Evolutionary conservation across 2,113 vertebrate species (phyloP).

Genomic region (Alouatta palliata): DNA sequence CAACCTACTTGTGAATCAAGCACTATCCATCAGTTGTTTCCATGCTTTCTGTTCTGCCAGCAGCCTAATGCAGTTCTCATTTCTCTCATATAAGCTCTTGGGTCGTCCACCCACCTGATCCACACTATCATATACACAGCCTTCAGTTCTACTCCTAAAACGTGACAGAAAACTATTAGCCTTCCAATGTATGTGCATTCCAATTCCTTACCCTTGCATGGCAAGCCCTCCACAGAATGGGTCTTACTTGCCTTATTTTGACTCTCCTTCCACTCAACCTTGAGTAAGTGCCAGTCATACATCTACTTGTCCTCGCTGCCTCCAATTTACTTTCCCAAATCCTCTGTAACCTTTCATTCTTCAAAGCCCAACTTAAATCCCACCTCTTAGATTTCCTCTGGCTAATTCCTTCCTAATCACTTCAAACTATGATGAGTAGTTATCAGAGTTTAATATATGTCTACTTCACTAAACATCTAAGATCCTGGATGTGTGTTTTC

Average conservation of each 20-base stretch:
- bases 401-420: background rate
- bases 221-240: background rate
- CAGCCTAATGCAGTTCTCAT: background rate
- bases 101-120: background rate
- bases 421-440: background rate
- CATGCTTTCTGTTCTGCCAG: background rate
- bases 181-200: accelerated
- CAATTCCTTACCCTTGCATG: background rate
- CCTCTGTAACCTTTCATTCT: background rate
- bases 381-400: background rate
- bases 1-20: background rate
- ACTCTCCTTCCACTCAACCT: background rate
- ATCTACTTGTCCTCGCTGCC: background rate
- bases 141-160: background rate
- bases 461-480: background rate
- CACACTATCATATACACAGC: background rate
- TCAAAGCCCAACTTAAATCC: background rate
- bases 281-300: background rate
- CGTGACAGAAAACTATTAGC: accelerated
- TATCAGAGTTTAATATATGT: background rate
- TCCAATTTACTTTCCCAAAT: background rate
- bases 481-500: background rate
- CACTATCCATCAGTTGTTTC: background rate
- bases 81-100: background rate
- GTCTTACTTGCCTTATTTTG: background rate